Evolutionary conservation across 2,888 invertebrate genomes (phyloP).

Genomic region (Danaus chrysippus): DNA sequence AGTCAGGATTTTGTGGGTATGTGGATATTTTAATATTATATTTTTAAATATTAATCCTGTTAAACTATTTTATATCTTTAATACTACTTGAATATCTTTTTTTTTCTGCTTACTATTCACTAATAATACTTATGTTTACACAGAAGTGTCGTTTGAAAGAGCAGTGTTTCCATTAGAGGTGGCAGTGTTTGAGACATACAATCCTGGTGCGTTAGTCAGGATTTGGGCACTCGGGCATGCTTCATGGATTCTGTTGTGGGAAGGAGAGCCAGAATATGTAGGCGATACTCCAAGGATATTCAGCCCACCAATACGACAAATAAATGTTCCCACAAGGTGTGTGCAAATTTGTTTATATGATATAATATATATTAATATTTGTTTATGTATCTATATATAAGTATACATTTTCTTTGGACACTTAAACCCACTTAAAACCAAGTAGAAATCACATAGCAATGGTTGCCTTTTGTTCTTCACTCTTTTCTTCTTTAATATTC

Average conservation of each 20-base stretch:
- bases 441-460: no score
- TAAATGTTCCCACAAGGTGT: slow-evolving; percentile 65
- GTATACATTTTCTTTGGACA: no score
- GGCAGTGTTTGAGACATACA: slow-evolving; percentile 90
- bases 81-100: no score
- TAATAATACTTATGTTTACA: slow-evolving; percentile 16
- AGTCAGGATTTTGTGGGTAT: slow-evolving; percentile 90
- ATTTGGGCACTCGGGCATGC: slow-evolving; percentile 83
- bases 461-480: no score
- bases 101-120: no score
- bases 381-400: no score
- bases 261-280: slow-evolving; percentile 82
- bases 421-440: no score
- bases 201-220: slow-evolving; percentile 89
- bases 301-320: slow-evolving; percentile 83
- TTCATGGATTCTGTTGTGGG: slow-evolving; percentile 88
- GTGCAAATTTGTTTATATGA: slow-evolving; percentile 17
- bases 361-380: background rate
- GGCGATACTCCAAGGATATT: slow-evolving; percentile 85
- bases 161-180: slow-evolving; percentile 84
- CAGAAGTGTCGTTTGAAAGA: slow-evolving; percentile 83
- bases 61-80: no score
- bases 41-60: background rate
- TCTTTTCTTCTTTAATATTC: no score
- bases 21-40: slow-evolving; percentile 10